Conservation (phyloP, 2,797 vertebrate genomes). For the Gallirallus australis region DNA sequence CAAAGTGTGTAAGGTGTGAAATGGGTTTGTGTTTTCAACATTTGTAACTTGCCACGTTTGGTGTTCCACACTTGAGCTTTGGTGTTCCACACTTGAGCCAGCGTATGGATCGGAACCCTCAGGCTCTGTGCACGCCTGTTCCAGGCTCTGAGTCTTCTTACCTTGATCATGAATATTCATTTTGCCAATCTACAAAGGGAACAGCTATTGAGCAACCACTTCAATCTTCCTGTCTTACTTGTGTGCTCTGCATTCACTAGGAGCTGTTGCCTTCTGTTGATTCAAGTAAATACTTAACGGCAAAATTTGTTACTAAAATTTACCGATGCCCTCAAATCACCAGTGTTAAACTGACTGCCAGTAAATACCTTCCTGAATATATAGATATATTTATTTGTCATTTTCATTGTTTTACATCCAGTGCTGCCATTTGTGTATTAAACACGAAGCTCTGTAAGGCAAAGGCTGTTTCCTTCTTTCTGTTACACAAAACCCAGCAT, state of each 20-base stretch:
- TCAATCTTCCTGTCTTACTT: background rate
- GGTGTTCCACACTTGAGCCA: background rate
- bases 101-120: background rate
- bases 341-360: background rate
- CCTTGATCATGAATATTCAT: background rate
- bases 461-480: background rate
- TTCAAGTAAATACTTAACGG: background rate
- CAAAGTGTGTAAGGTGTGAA: background rate
- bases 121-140: background rate
- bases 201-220: background rate
- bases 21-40: rapidly evolving
- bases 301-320: background rate
- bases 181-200: background rate
- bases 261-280: background rate
- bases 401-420: background rate
- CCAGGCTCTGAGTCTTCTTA: background rate
- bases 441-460: background rate
- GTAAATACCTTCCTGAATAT: background rate
- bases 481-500: background rate
- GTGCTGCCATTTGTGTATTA: background rate
- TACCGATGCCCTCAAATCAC: background rate
- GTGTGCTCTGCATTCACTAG: background rate
- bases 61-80: background rate
- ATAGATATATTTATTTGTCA: background rate
- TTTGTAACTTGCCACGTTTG: background rate